Conservation (phyloP, 2,888 invertebrate species). For the Mythimna pallens region DNA sequence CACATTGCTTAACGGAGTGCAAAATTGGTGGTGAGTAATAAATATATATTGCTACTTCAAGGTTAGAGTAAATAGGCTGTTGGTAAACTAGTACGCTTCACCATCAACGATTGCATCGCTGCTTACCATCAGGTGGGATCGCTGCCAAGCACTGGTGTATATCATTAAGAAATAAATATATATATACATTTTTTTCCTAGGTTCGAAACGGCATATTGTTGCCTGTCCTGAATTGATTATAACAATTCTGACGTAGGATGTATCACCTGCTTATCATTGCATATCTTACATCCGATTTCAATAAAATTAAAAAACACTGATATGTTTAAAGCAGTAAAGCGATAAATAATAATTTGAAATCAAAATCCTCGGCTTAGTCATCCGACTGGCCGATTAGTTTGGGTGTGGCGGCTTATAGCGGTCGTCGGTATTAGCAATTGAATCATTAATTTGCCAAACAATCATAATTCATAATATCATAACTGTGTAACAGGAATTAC, state of each 20-base stretch:
- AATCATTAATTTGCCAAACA: constrained; percentile 45
- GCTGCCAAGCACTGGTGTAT: too few species aligned
- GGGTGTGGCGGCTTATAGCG: constrained; percentile 35
- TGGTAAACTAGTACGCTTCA: too few species aligned
- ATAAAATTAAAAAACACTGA: constrained; percentile 7
- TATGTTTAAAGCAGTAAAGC: constrained; percentile 14
- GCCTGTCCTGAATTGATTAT: neutral
- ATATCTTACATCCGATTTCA: neutral
- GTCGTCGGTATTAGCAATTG: constrained; percentile 41
- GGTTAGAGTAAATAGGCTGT: too few species aligned
- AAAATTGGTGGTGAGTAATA: constrained; percentile 73
- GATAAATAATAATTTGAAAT: constrained; percentile 46
- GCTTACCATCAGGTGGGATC: too few species aligned
- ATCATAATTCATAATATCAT: constrained; percentile 30
- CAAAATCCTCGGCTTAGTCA: constrained; percentile 40
- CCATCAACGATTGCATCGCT: too few species aligned
- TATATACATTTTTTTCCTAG: neutral
- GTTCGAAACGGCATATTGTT: neutral
- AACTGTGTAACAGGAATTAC: constrained; percentile 4
- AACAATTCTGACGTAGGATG: neutral
- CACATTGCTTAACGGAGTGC: constrained; percentile 69
- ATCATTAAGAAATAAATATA: too few species aligned
- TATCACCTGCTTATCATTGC: constrained; percentile 3
- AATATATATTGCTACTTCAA: too few species aligned
- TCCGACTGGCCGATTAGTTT: constrained; percentile 36